Evolutionary conservation across 2,113 vertebrate genomes (phyloP), one percentile per base, ranked within the genome.

Genomic region (Clarias macrocephalus): DNA sequence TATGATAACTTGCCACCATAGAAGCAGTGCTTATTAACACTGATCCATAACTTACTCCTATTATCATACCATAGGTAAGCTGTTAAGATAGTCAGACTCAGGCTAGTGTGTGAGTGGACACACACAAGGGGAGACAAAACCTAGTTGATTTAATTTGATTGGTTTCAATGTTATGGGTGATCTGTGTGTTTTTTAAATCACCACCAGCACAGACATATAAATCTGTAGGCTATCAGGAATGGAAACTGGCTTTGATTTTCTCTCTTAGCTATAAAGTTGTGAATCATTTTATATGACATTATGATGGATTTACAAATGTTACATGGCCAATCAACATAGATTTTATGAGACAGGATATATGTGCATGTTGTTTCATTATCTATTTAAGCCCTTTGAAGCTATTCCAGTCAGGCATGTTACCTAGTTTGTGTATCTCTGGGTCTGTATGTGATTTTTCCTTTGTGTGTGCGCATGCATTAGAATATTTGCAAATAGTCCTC

Each of bases 311-410:
- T 85, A 62, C 86, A 93, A 59, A 87, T 82, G 88, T 93, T 90
- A 89, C 93, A 93, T 93, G 88, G 84, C 73, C 88, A 94, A 93
- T 94, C 93, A 91, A 93, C 92, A 91, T 93, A 93, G 93, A 93
- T 91, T 93, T 95, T 93, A 93, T 85, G 85, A 90, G 85, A 93
- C 91, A 93, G 91, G 94, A 94, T 91, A 89, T 68, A 93, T 91
- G 93, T 91, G 91, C 93, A 91, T 94, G 94, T 94, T 94, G 92
- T 92, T 93, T 93, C 93, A 91, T 92, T 70, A 90, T 86, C 86
- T 57, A 88, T 91, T 95, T 93, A 91, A 85, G 84, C 86, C 93
- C 93, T 89, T 88, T 85, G 85, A 60, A 42, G 10, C 12, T 23
- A n/a, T 81, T 82, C 72, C 83, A 88, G 86, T 86, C 66, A 81